Conservation (phyloP, 1,140 invertebrate species). For the Neomicropteryx cornuta region DNA sequence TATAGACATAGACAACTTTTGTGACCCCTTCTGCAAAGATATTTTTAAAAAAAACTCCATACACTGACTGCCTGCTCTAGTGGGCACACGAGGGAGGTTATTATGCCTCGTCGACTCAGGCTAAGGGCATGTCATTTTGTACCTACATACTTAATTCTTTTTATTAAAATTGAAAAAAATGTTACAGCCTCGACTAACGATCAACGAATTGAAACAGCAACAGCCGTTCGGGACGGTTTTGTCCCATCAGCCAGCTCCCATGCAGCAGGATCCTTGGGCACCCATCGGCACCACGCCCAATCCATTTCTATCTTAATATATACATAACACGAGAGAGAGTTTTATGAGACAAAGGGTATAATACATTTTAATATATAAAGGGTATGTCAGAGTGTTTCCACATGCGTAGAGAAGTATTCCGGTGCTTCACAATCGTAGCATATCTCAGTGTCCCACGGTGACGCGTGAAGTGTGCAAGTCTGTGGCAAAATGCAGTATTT, state of each 20-base stretch:
- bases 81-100: too few relatives aligned
- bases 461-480: too few relatives aligned
- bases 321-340: too few relatives aligned
- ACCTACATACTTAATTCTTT: not conserved
- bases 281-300: constrained; percentile 26
- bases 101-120: not conserved
- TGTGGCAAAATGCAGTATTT: too few relatives aligned
- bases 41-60: not conserved
- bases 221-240: constrained; percentile 24
- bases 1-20: not conserved
- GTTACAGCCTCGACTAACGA: constrained; percentile 26
- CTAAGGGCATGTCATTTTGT: not conserved
- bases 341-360: too few relatives aligned
- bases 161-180: not conserved
- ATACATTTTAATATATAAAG: too few relatives aligned
- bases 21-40: not conserved
- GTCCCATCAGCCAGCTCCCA: constrained; percentile 15
- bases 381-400: too few relatives aligned
- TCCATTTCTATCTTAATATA: constrained; percentile 35
- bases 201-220: constrained; percentile 36
- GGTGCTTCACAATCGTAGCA: not conserved
- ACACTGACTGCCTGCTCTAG: not conserved
- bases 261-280: constrained; percentile 12
- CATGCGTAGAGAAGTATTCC: too few relatives aligned
- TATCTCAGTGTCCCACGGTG: too few relatives aligned